Conservation (phyloP, 1,140 invertebrate genomes). For the Olivierus martensii region DNA sequence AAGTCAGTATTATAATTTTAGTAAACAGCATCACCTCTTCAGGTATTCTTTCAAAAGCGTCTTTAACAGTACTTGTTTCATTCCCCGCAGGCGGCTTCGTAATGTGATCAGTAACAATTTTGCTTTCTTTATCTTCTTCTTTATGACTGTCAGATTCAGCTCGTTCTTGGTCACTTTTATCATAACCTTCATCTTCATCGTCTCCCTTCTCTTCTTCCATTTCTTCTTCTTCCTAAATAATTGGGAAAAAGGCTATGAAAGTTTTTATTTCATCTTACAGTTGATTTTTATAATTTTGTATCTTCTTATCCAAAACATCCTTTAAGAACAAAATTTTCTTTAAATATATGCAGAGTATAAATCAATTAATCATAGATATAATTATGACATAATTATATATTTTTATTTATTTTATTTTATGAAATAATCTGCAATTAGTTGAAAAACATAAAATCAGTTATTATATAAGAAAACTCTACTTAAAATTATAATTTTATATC, state of each 20-base stretch:
- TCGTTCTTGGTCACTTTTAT: neutral
- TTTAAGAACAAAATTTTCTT: too few relatives aligned
- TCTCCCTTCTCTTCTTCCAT: neutral
- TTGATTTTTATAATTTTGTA: too few relatives aligned
- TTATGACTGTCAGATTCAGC: neutral
- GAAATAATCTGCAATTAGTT: too few relatives aligned
- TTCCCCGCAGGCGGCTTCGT: too few relatives aligned
- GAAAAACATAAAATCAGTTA: too few relatives aligned
- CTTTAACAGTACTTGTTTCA: neutral
- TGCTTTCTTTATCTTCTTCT: neutral
- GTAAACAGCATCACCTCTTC: neutral
- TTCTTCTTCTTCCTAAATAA: neutral
- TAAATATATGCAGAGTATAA: too few relatives aligned
- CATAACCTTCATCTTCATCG: neutral
- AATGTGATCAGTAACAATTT: neutral
- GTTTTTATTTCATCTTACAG: neutral
- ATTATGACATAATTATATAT: too few relatives aligned
- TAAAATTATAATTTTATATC: too few relatives aligned
- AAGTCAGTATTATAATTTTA: neutral
- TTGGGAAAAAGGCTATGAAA: neutral
- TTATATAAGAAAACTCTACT: too few relatives aligned
- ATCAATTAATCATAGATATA: too few relatives aligned
- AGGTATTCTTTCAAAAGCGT: neutral
- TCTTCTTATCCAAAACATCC: too few relatives aligned
- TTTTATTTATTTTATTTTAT: too few relatives aligned